phyloP scores from a whole-genome alignment of 2,113 vertebrate species.

The Coptodon rendalli region DNA sequence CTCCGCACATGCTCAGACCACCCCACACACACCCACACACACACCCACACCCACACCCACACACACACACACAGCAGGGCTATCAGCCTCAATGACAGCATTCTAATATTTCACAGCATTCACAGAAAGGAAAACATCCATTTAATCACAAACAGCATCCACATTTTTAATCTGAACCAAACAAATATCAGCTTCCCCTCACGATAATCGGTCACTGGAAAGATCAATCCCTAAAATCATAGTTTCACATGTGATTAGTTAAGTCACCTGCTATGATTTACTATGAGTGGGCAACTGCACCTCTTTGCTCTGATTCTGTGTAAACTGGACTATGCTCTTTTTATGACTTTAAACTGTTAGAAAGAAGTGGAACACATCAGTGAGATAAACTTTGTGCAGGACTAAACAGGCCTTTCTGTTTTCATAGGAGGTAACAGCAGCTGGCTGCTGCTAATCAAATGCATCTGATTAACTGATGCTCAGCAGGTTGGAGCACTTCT shows the following conservation, averaged over 20 bases:
- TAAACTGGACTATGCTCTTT: background rate
- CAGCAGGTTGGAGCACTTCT: background rate
- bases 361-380: background rate
- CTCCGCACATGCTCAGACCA: conserved; percentile 22
- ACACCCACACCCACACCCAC: background rate
- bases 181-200: background rate
- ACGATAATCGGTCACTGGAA: too few relatives aligned
- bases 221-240: background rate
- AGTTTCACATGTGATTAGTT: background rate
- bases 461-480: background rate
- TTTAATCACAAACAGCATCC: accelerated
- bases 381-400: accelerated
- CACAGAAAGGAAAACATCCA: background rate
- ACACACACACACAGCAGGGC: background rate
- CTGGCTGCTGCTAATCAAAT: background rate
- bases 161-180: accelerated
- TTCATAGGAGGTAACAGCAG: background rate
- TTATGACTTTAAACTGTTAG: background rate
- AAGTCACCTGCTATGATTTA: background rate
- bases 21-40: background rate
- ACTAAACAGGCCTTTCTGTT: background rate
- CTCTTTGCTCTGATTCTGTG: background rate
- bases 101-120: background rate
- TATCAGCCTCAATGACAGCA: background rate
- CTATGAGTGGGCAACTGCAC: accelerated